A percentile compares a stretch with the other conserved stretches of the same genome.
Evolutionary conservation across 2,113 vertebrate genomes (phyloP).

Genomic region (Solenodon paradoxus): DNA sequence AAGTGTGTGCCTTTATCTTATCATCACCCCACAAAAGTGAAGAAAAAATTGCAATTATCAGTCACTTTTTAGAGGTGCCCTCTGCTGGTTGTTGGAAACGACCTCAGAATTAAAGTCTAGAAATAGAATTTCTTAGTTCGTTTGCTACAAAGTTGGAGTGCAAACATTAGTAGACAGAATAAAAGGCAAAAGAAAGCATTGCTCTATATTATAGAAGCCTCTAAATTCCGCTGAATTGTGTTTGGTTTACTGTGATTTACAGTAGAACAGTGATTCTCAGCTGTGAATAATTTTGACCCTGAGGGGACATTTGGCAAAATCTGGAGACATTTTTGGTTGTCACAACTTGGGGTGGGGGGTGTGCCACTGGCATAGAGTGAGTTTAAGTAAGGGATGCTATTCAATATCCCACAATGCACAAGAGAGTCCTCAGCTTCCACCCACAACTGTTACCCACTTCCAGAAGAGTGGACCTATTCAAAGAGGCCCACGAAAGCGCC

Average conservation of each 20-base stretch:
- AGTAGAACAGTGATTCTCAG: not conserved
- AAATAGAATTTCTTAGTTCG: not conserved
- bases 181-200: not conserved
- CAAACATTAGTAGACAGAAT: not conserved
- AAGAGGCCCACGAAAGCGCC: not conserved
- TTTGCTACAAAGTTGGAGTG: not conserved
- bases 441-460: not conserved
- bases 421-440: not conserved
- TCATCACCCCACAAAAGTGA: not conserved
- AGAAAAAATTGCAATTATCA: not conserved
- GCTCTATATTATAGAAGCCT: not conserved
- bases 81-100: conserved; percentile 50
- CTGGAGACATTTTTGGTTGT: not conserved
- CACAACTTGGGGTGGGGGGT: not conserved
- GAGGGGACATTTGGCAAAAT: not conserved
- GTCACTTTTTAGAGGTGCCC: conserved; percentile 48
- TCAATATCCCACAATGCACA: not conserved
- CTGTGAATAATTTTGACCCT: not conserved
- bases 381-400: not conserved
- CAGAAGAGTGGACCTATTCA: not conserved
- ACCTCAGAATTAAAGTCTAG: not conserved
- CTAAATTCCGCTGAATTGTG: not conserved
- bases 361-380: not conserved
- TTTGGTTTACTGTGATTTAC: not conserved
- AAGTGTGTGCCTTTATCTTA: not conserved